Conservation (phyloP, 2,888 invertebrate species). For the Drosophila quinaria region DNA sequence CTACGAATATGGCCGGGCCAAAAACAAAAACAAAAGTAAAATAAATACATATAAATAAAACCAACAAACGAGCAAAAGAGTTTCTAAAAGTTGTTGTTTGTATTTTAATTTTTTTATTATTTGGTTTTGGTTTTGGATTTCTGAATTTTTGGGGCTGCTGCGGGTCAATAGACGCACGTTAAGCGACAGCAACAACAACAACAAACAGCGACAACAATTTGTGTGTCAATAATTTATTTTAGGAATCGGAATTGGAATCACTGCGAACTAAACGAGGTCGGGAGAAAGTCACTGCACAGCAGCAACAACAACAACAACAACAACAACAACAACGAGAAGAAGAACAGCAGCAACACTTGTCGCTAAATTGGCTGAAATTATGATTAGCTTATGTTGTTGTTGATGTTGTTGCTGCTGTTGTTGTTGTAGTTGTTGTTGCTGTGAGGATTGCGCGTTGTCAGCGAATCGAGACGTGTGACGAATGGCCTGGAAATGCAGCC, state of each 20-base stretch:
- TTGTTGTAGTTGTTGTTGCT: conserved; percentile 46
- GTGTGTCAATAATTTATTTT: conserved; percentile 75
- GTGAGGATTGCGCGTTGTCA: conserved; percentile 69
- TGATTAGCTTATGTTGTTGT: conserved; percentile 57
- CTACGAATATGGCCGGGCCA: conserved; percentile 63
- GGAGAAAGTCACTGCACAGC: conserved; percentile 72
- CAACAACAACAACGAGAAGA: conserved; percentile 25
- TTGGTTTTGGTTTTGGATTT: conserved; percentile 20
- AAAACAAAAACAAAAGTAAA: conserved; percentile 22
- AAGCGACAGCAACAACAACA: conserved; percentile 31
- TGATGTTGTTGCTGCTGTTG: conserved; percentile 9
- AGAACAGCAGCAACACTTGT: conserved; percentile 55
- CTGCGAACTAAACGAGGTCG: conserved; percentile 75
- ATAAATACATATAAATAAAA: not conserved
- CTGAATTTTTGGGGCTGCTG: conserved; percentile 35
- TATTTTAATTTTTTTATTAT: not conserved
- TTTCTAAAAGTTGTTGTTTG: conserved; percentile 63
- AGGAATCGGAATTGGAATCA: conserved; percentile 71
- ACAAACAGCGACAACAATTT: conserved; percentile 51
- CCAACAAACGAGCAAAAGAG: conserved; percentile 35
- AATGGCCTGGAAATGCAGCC: conserved; percentile 76
- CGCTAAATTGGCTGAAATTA: conserved; percentile 73
- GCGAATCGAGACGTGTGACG: conserved; percentile 77
- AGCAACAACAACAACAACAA: conserved; percentile 32
- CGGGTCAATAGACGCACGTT: conserved; percentile 71